A percentile compares a stretch with the other conserved stretches of the same genome.
phyloP scores from a whole-genome alignment of 2,113 vertebrate genomes.

The Myotis brandtii region DNA sequence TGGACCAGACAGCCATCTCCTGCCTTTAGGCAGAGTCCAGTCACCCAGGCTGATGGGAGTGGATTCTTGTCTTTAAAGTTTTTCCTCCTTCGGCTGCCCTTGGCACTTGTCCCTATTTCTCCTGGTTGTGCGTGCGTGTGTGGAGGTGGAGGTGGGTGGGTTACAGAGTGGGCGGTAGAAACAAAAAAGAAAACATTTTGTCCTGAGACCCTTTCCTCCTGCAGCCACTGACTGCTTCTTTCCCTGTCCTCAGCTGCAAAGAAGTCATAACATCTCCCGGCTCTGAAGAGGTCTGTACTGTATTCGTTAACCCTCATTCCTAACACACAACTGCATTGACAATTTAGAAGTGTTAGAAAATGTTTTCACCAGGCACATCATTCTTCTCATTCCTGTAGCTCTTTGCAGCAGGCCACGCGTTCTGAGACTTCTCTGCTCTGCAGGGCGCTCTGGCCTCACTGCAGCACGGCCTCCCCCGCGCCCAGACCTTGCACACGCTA shows the following conservation, averaged over 20 bases:
- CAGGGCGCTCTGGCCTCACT: background rate
- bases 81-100: background rate
- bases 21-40: background rate
- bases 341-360: background rate
- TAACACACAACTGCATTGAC: background rate
- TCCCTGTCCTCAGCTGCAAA: background rate
- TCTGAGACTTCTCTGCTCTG: background rate
- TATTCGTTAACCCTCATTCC: background rate
- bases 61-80: background rate
- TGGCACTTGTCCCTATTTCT: background rate
- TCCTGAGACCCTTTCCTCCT: background rate
- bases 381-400: background rate
- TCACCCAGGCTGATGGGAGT: background rate
- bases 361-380: fast-evolving
- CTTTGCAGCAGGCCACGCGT: background rate
- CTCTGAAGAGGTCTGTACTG: background rate
- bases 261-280: background rate
- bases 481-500: background rate
- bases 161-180: background rate
- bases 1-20: too few relatives aligned
- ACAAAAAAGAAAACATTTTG: background rate
- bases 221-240: background rate
- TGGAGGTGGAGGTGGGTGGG: background rate
- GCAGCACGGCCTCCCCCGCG: fast-evolving
- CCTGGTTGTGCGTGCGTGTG: background rate